Evolutionary conservation across 2,113 vertebrate genomes (phyloP).

Genomic region (Spea multiplicata): DNA sequence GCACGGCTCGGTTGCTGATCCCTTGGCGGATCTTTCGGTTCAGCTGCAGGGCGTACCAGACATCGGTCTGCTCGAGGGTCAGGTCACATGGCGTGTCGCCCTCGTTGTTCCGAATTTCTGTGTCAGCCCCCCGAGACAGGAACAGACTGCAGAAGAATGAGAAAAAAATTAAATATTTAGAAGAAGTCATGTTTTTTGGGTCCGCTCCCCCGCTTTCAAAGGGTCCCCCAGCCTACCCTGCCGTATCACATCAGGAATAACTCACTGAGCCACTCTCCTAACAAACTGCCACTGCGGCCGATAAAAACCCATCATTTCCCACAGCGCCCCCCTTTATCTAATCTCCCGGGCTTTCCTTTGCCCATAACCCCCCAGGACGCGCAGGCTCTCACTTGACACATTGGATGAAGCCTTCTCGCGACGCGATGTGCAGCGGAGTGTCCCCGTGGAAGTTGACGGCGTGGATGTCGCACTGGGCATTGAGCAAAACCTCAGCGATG

Average conservation of each 20-base stretch:
- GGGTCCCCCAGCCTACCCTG: too few relatives aligned
- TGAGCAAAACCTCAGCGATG: slow-evolving; percentile 84
- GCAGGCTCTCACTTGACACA: slow-evolving; percentile 79
- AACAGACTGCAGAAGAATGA: slow-evolving; percentile 69
- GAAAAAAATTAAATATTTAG: not conserved
- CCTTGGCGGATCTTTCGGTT: slow-evolving; percentile 85
- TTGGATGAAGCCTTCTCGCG: slow-evolving; percentile 81
- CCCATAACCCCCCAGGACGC: too few relatives aligned
- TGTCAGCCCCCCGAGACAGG: slow-evolving; percentile 83
- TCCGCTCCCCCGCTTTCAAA: too few relatives aligned
- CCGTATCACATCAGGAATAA: too few relatives aligned
- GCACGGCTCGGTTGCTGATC: slow-evolving; percentile 76
- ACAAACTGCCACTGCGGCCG: too few relatives aligned
- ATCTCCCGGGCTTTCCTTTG: too few relatives aligned
- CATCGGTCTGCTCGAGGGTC: slow-evolving; percentile 75
- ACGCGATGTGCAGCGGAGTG: slow-evolving; percentile 84
- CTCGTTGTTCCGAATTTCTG: slow-evolving; percentile 82
- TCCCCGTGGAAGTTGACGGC: slow-evolving; percentile 85
- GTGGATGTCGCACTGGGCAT: slow-evolving; percentile 79
- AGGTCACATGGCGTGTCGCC: slow-evolving; percentile 83
- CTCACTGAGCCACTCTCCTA: too few relatives aligned
- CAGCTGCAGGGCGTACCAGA: slow-evolving; percentile 88
- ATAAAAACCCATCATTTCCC: too few relatives aligned
- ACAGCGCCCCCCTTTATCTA: too few relatives aligned
- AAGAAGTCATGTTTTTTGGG: too few relatives aligned